Evolutionary conservation across 2,797 vertebrate species (phyloP), one percentile per base, ranked within the genome.

Genomic region (Emys orbicularis): DNA sequence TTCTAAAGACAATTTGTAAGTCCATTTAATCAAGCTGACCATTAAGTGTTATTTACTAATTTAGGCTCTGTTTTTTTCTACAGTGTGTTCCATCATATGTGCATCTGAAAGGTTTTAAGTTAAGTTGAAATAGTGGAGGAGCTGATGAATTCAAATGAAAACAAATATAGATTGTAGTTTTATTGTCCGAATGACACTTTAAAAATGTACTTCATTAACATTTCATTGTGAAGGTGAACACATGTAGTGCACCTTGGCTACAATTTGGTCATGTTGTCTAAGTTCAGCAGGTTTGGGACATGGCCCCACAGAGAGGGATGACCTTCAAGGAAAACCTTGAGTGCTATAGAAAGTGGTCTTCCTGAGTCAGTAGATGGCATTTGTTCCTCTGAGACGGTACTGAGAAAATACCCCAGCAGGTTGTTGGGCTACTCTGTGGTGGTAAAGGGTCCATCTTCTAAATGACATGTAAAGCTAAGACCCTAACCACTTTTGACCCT

Each of bases 201-300:
- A 23, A 19, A 83, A 29, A 16, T 8, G 57, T 11, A 37, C 16
- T 88, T 80, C 12, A 41, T 83, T 5, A 31, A 50, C 1, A 6
- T 49, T 79, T 85, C 23, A 12, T 0, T 0, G 3, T 2, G 49
- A 44, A 37, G 37, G 27, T 12, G 5, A 12, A 80, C 68, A 84
- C 0, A 1, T 0, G 1, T 1, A 0, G 0, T 0, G 0, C 23
- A 50, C 54, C 4, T 0, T 47, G 25, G 44, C 44, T 49, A 41
- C 29, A 16, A 10, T 49, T 49, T 49, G 74, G 15, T 77, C 47
- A 47, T 31, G 74, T 31, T 77, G 74, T 77, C 44, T 49, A 29
- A 49, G 27, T 49, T 29, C 12, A 29, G 44, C 41, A 47, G 25
- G 27, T 47, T 49, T 77, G 29, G 74, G 13, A 47, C 27, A 77